Percentiles rank a stretch among this genome's conserved stretches.
Evolutionary conservation across 2,113 vertebrate genomes (phyloP).

Genomic region (Boleophthalmus pectinirostris): DNA sequence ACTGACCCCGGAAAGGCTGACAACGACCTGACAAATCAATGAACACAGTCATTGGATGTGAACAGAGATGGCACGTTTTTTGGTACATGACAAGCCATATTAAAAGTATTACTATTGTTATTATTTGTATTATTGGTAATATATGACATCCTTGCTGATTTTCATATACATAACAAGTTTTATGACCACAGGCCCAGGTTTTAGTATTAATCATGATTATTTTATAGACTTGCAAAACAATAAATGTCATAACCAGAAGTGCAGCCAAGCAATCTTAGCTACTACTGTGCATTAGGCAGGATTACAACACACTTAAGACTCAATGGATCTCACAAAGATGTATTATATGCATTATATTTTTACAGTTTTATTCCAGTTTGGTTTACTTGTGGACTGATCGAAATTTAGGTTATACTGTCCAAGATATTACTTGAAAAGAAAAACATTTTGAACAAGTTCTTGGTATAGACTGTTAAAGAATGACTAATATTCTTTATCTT

Average conservation of each 20-base stretch:
- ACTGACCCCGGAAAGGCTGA: slow-evolving; percentile 62
- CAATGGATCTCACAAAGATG: background rate
- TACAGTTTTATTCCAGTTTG: too few relatives aligned
- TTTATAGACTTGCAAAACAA: slow-evolving; percentile 1
- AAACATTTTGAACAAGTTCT: too few relatives aligned
- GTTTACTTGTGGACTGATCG: background rate
- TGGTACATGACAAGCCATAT: slow-evolving; percentile 35
- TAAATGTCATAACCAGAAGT: slow-evolving; percentile 8
- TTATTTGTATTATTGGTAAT: slow-evolving; percentile 21
- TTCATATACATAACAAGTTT: slow-evolving; percentile 10
- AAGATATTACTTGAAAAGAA: too few relatives aligned
- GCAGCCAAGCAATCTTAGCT: background rate
- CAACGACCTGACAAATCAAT: slow-evolving; percentile 64
- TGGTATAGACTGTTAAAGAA: too few relatives aligned
- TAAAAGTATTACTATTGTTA: slow-evolving; percentile 21
- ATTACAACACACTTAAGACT: background rate
- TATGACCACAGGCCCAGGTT: slow-evolving; percentile 14
- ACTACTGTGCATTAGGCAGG: slow-evolving; percentile 7
- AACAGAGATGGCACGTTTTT: slow-evolving; percentile 44
- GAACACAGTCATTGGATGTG: slow-evolving; percentile 41
- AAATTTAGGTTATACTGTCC: background rate
- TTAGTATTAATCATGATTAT: slow-evolving; percentile 23
- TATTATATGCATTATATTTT: too few relatives aligned
- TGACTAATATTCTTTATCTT: background rate
- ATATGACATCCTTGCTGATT: slow-evolving; percentile 15